Evolutionary conservation across 2,797 vertebrate genomes (phyloP).

Genomic region (Phrynocephalus vlangalii): DNA sequence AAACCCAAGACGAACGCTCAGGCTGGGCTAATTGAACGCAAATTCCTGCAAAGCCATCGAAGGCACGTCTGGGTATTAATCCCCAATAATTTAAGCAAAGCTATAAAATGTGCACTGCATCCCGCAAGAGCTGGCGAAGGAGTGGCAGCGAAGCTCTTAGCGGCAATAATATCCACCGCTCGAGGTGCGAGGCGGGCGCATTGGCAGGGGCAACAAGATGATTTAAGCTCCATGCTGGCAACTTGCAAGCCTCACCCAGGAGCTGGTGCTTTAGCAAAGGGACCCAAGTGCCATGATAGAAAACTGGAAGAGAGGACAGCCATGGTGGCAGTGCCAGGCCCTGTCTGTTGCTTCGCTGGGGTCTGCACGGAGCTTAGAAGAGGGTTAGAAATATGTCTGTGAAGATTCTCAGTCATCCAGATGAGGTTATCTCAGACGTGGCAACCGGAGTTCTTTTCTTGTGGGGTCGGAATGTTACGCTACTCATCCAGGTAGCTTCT

Average conservation of each 20-base stretch:
- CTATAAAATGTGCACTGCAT: slow-evolving; percentile 53
- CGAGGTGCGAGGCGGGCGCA: slow-evolving; percentile 54
- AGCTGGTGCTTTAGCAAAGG: no score
- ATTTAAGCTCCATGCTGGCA: slow-evolving; percentile 57
- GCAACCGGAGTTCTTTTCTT: no score
- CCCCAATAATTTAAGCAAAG: slow-evolving; percentile 59
- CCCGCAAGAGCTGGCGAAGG: slow-evolving; percentile 56
- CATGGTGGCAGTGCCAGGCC: no score
- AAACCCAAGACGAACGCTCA: slow-evolving; percentile 52
- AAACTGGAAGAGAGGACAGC: no score
- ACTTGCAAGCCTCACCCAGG: background rate
- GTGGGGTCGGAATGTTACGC: no score
- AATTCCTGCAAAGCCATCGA: slow-evolving; percentile 64
- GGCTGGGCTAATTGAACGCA: slow-evolving; percentile 49
- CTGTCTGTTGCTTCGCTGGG: no score
- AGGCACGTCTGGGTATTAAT: slow-evolving; percentile 63
- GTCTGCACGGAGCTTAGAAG: no score
- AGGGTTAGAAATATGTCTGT: no score
- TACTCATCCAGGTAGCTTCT: no score
- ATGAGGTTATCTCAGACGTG: no score
- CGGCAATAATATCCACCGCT: slow-evolving; percentile 58
- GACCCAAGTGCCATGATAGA: no score
- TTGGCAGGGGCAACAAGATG: slow-evolving; percentile 52
- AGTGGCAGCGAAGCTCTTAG: slow-evolving; percentile 65
- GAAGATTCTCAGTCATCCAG: no score